phyloP scores from a whole-genome alignment of 1,140 invertebrate genomes.

The Bombus pyrosoma region DNA sequence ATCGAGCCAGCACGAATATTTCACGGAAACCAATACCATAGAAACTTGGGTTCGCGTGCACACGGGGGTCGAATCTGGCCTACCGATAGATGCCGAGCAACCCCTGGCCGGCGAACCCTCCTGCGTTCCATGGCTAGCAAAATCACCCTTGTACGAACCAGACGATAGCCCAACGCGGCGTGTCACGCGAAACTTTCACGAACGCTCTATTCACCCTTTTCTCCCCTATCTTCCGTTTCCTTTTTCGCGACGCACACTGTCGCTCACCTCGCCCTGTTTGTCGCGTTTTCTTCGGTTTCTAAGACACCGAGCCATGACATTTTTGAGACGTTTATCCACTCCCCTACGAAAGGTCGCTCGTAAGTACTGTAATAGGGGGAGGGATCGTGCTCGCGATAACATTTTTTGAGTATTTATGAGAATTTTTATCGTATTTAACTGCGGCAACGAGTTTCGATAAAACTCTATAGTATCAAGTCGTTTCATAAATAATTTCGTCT shows the following conservation, averaged over 20 bases:
- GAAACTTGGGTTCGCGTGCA: neutral
- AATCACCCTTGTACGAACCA: neutral
- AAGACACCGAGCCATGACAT: neutral
- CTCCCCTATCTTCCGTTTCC: neutral
- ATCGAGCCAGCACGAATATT: neutral
- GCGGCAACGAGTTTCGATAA: no score
- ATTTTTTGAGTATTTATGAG: no score
- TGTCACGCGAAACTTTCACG: conserved; percentile 1
- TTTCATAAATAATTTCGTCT: no score
- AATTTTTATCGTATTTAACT: no score
- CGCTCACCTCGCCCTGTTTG: neutral
- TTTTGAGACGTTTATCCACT: neutral
- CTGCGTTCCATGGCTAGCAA: neutral
- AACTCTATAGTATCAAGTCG: no score
- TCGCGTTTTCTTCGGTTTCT: neutral
- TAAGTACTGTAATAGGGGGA: no score
- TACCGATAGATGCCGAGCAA: neutral
- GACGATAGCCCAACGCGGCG: neutral
- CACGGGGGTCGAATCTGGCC: neutral
- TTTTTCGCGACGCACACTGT: neutral
- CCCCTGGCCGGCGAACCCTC: neutral
- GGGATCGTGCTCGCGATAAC: no score
- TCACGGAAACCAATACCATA: neutral
- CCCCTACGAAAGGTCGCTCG: no score
- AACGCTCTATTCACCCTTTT: neutral